Evolutionary conservation across 2,888 invertebrate species (phyloP).

Genomic region (Andrena bucephala): DNA sequence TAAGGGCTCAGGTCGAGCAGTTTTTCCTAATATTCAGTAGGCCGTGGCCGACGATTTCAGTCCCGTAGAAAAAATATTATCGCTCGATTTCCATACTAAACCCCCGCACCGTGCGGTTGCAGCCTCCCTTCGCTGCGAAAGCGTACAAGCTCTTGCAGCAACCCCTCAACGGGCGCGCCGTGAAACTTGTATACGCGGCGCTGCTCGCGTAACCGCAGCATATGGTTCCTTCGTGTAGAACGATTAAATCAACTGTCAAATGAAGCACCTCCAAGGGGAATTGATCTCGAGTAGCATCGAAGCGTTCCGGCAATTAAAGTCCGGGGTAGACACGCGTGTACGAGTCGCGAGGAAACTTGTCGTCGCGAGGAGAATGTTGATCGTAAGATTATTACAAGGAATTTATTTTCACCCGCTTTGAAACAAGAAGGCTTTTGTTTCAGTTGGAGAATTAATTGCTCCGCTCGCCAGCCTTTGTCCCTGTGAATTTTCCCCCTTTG

Average conservation of each 20-base stretch:
- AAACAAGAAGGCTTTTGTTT: too few species aligned
- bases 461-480: too few species aligned
- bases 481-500: too few species aligned
- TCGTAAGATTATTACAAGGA: neutral
- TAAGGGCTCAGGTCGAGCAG: constrained; percentile 43
- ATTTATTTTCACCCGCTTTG: neutral
- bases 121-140: constrained; percentile 16
- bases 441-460: too few species aligned
- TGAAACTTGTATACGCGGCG: neutral
- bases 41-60: constrained; percentile 28
- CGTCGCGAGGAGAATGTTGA: neutral
- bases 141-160: constrained; percentile 20
- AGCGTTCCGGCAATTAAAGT: neutral
- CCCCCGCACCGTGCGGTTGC: constrained; percentile 25
- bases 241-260: constrained; percentile 4
- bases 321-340: constrained; percentile 7
- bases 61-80: constrained; percentile 57
- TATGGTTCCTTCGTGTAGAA: neutral
- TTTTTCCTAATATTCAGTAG: constrained; percentile 12
- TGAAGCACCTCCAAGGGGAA: neutral
- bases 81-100: constrained; percentile 39
- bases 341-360: constrained; percentile 3
- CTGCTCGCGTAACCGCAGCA: too few species aligned
- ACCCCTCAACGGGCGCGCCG: constrained; percentile 15
- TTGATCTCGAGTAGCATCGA: neutral